A percentile compares a stretch with the other conserved stretches of the same genome.
Conservation (phyloP, 2,888 invertebrate genomes). For the Chrysotoxum bicinctum region DNA sequence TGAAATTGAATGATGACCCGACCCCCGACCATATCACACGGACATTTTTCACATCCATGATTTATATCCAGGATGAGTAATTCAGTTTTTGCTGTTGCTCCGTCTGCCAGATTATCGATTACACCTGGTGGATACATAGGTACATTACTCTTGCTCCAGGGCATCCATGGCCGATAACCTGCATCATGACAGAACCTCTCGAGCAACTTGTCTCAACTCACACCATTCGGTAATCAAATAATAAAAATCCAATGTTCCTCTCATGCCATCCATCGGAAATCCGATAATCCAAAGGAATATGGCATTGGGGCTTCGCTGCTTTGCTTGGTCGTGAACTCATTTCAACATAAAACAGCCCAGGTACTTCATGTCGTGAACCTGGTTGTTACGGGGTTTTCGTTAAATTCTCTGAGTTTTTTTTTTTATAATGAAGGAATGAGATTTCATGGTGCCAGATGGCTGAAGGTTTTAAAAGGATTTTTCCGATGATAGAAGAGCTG, state of each 20-base stretch:
- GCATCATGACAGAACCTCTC: background rate
- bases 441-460: slow-evolving; percentile 34
- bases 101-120: slow-evolving; percentile 44
- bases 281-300: slow-evolving; percentile 22
- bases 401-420: slow-evolving; percentile 7
- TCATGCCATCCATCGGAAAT: slow-evolving; percentile 25
- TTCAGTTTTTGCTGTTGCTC: slow-evolving; percentile 10
- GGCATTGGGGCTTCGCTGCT: background rate
- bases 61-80: slow-evolving; percentile 43
- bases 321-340: slow-evolving; percentile 16
- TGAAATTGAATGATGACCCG: slow-evolving; percentile 66
- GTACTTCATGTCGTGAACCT: slow-evolving; percentile 25
- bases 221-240: slow-evolving; percentile 28
- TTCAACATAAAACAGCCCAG: slow-evolving; percentile 18
- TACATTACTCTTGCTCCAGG: background rate
- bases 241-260: slow-evolving; percentile 30
- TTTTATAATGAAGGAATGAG: slow-evolving; percentile 2
- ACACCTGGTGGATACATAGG: background rate
- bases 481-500: background rate
- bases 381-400: slow-evolving; percentile 23
- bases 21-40: background rate
- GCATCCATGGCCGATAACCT: background rate
- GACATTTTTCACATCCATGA: slow-evolving; percentile 22
- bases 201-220: slow-evolving; percentile 26
- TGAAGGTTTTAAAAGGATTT: background rate